Percentiles rank a stretch among this genome's conserved stretches.
Evolutionary conservation across 2,888 invertebrate species (phyloP).

Genomic region (Phyllotreta cruciferae): DNA sequence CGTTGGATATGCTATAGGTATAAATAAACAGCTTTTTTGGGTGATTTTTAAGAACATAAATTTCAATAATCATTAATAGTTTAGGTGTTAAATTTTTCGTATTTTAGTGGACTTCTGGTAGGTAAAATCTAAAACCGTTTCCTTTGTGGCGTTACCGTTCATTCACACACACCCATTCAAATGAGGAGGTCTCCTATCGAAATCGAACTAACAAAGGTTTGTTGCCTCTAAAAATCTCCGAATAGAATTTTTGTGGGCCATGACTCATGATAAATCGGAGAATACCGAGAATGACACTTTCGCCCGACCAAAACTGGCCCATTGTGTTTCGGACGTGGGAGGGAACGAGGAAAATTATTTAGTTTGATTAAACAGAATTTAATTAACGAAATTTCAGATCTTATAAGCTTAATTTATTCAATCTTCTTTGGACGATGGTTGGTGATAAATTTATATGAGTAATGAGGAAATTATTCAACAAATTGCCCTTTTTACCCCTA

Average conservation of each 20-base stretch:
- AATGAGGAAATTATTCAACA: too few relatives aligned
- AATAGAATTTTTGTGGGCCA: conserved; percentile 35
- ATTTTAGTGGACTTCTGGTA: too few relatives aligned
- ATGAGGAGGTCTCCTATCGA: conserved; percentile 20
- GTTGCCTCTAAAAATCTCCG: conserved; percentile 31
- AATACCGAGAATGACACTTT: conserved; percentile 37
- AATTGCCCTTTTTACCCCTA: conserved; percentile 1
- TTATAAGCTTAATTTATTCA: neutral
- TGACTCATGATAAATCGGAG: conserved; percentile 37
- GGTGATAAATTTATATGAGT: too few relatives aligned
- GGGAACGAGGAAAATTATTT: conserved; percentile 2
- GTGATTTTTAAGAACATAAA: neutral
- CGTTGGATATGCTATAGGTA: too few relatives aligned
- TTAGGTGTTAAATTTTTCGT: too few relatives aligned
- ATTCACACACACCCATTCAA: conserved; percentile 23
- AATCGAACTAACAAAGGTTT: conserved; percentile 26
- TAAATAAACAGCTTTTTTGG: conserved; percentile 8
- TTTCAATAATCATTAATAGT: neutral
- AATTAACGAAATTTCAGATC: neutral
- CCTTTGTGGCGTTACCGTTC: conserved; percentile 10
- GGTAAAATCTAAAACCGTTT: neutral
- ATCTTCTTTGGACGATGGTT: neutral
- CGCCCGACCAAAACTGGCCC: conserved; percentile 25
- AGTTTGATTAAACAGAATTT: conserved; percentile 2
- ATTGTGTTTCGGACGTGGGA: conserved; percentile 24